Conservation (phyloP, 1,140 invertebrate genomes). For the Battus philenor region DNA sequence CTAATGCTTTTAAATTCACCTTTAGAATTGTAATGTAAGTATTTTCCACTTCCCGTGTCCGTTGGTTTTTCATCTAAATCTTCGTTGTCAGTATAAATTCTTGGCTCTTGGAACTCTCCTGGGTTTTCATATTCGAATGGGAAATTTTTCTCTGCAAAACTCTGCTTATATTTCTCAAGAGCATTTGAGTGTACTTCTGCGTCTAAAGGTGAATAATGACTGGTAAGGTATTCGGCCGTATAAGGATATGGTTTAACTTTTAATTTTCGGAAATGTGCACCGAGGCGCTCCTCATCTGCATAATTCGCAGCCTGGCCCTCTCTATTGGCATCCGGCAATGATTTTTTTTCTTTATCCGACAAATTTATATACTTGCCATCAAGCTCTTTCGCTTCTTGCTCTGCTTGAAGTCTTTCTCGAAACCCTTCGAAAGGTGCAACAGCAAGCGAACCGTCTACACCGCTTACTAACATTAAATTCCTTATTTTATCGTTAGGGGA, state of each 20-base stretch:
- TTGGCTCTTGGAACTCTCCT: slow-evolving; percentile 71
- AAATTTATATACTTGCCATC: slow-evolving; percentile 21
- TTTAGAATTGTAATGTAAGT: slow-evolving; percentile 50
- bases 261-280: slow-evolving; percentile 56
- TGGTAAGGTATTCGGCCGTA: slow-evolving; percentile 59
- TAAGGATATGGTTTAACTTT: slow-evolving; percentile 52
- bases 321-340: slow-evolving; percentile 30
- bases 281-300: slow-evolving; percentile 53
- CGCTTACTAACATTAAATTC: slow-evolving; percentile 51
- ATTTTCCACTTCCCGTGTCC: slow-evolving; percentile 58
- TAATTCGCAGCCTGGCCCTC: slow-evolving; percentile 31
- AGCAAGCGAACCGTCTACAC: slow-evolving; percentile 46
- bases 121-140: slow-evolving; percentile 69
- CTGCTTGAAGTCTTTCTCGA: slow-evolving; percentile 54
- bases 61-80: slow-evolving; percentile 59
- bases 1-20: slow-evolving; percentile 22
- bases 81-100: slow-evolving; percentile 75
- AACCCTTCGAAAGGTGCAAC: slow-evolving; percentile 62
- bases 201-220: slow-evolving; percentile 55
- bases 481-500: slow-evolving; percentile 57
- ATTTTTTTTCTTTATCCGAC: slow-evolving; percentile 63
- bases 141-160: slow-evolving; percentile 63
- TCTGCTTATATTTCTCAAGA: slow-evolving; percentile 62
- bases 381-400: slow-evolving; percentile 33
- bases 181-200: slow-evolving; percentile 62